Conservation (phyloP, 2,113 vertebrate genomes). For the Cheirogaleus medius region DNA sequence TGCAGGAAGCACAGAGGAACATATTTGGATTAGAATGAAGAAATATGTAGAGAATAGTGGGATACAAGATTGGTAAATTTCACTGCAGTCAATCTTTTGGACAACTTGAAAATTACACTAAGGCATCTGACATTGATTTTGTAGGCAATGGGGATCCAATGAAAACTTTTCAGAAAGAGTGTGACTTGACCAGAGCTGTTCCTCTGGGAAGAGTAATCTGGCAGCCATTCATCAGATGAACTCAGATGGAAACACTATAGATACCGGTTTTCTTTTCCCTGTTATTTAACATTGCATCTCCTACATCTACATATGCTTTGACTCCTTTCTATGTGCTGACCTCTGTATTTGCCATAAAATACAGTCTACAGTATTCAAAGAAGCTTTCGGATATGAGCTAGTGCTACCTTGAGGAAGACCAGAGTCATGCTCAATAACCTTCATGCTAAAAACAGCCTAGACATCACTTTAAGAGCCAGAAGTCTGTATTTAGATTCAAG, state of each 20-base stretch:
- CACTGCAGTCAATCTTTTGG: not conserved
- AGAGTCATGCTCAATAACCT: slow-evolving; percentile 62
- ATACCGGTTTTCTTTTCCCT: not conserved
- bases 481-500: slow-evolving; percentile 70
- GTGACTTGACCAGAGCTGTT: not conserved
- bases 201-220: not conserved
- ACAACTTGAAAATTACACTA: not conserved
- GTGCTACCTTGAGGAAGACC: slow-evolving; percentile 58
- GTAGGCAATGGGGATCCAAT: not conserved
- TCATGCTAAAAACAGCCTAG: slow-evolving; percentile 71
- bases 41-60: not conserved
- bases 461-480: slow-evolving; percentile 62
- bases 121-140: not conserved
- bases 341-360: not conserved
- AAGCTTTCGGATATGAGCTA: slow-evolving; percentile 35
- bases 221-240: not conserved
- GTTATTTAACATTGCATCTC: not conserved
- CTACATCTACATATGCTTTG: not conserved
- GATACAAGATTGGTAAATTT: not conserved
- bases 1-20: not conserved
- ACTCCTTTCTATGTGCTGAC: not conserved
- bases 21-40: not conserved
- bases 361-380: not conserved
- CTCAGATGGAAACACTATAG: not conserved
- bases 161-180: not conserved